These are phyloP conservation scores for Dendrolimus kikuchii DNA, from an alignment of 1,140 invertebrate species.

Conservation along the genomic window DNA sequence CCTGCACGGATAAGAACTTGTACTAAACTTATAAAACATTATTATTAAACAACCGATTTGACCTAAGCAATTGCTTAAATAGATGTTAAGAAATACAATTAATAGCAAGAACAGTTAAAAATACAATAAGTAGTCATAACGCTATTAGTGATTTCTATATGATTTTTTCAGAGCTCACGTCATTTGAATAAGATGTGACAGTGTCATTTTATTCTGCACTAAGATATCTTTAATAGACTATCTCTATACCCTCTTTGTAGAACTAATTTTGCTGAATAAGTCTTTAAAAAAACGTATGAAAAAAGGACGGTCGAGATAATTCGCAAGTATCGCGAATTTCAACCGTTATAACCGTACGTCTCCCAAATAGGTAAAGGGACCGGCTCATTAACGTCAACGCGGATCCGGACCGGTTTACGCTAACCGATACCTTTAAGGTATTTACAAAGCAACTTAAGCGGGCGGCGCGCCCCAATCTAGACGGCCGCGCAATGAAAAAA, in stretches of 20 bases:
- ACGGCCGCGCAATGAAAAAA: conserved; percentile 43
- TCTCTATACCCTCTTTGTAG: conserved; percentile 22
- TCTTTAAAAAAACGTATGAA: conserved; percentile 37
- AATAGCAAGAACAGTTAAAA: conserved; percentile 58
- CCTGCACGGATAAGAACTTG: too few relatives aligned
- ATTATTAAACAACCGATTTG: too few relatives aligned
- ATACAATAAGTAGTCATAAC: conserved; percentile 38
- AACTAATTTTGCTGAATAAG: conserved; percentile 42
- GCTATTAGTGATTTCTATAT: conserved; percentile 58
- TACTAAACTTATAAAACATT: too few relatives aligned
- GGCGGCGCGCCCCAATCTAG: conserved; percentile 29
- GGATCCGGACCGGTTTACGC: conserved; percentile 48
- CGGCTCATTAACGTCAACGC: conserved; percentile 59
- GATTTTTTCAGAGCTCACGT: conserved; percentile 50
- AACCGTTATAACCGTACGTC: conserved; percentile 43
- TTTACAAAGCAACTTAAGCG: conserved; percentile 57
- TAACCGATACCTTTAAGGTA: conserved; percentile 60
- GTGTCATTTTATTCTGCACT: neutral
- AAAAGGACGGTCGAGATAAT: conserved; percentile 39
- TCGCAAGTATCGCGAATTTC: conserved; percentile 30
- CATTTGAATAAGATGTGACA: neutral
- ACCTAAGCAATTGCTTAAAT: too few relatives aligned
- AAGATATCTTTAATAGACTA: too few relatives aligned
- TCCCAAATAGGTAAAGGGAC: conserved; percentile 52
- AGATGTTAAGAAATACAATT: conserved; percentile 14